phyloP scores from a whole-genome alignment of 2,797 vertebrate species.

The Sebastes wilsoni region DNA sequence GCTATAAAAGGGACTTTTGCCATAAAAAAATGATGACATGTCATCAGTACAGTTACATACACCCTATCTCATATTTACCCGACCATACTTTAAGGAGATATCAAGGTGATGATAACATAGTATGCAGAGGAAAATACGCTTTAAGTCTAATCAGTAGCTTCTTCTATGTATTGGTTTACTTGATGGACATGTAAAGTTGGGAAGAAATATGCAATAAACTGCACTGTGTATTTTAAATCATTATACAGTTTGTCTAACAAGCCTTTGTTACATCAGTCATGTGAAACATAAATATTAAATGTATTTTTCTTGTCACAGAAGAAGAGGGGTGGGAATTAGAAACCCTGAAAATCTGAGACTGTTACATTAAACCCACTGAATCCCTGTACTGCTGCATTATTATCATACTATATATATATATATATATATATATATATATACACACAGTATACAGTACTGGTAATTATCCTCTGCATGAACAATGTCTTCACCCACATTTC shows the following conservation, averaged over 20 bases:
- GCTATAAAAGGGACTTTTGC: not conserved
- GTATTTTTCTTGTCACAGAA: not conserved
- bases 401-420: too few species aligned
- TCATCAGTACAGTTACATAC: not conserved
- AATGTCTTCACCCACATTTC: not conserved
- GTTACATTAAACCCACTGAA: not conserved
- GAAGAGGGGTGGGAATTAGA: not conserved
- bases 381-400: not conserved
- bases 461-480: not conserved
- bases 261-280: not conserved
- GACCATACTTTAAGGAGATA: too few species aligned
- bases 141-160: not conserved
- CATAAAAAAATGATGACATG: not conserved
- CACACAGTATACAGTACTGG: too few species aligned
- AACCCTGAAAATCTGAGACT: not conserved
- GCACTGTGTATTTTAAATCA: not conserved
- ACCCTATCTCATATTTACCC: not conserved
- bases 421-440: too few species aligned
- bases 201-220: not conserved
- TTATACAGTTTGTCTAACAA: not conserved
- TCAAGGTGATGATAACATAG: not conserved
- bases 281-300: not conserved
- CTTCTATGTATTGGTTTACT: not conserved
- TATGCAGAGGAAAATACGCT: not conserved
- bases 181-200: not conserved